Conservation (phyloP, 2,888 invertebrate genomes). For the Linyphia triangularis region DNA sequence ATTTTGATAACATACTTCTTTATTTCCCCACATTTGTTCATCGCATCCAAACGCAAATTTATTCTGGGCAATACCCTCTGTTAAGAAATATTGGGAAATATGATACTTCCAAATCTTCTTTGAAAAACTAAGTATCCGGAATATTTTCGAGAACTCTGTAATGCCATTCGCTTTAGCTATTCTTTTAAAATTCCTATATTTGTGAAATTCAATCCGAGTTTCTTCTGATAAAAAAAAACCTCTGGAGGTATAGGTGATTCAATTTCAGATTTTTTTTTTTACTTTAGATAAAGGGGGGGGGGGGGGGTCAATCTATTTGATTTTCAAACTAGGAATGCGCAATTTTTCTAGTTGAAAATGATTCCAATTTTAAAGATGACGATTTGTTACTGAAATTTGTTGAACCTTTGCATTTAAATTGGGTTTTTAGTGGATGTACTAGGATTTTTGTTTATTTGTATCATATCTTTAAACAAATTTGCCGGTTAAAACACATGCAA, state of each 20-base stretch:
- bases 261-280: not conserved
- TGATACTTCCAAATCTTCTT: not conserved
- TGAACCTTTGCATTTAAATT: no score
- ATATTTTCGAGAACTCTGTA: not conserved
- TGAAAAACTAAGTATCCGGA: not conserved
- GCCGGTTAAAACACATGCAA: no score
- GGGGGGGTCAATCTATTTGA: not conserved
- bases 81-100: not conserved
- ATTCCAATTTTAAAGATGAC: no score
- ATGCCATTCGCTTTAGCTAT: not conserved
- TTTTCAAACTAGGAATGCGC: not conserved
- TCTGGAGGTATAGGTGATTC: not conserved
- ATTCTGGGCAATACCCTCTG: not conserved
- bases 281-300: not conserved
- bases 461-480: no score
- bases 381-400: no score
- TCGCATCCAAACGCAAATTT: not conserved
- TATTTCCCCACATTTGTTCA: no score
- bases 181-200: not conserved
- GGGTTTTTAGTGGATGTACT: no score
- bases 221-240: not conserved
- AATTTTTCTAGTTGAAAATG: not conserved
- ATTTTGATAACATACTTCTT: not conserved
- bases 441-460: no score
- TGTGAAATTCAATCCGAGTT: conserved; percentile 3